Evolutionary conservation across 2,113 vertebrate genomes (phyloP), one percentile per base, ranked within the genome.

Genomic region (Lycocorax pyrrhopterus): DNA sequence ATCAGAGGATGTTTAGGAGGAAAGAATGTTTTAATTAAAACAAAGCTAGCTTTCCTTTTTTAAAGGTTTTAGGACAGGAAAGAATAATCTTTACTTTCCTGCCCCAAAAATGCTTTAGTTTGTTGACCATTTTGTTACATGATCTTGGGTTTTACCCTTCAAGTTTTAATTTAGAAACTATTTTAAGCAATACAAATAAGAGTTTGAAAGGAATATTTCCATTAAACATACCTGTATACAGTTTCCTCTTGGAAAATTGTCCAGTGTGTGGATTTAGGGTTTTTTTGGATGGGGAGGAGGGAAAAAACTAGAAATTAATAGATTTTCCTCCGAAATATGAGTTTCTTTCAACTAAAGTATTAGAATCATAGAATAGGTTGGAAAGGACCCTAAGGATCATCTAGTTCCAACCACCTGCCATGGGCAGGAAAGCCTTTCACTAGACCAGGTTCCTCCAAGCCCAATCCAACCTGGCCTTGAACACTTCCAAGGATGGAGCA

Each of bases 41-140:
- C 3, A 62, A 47, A 84, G 13, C 7, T 56, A 41, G 6, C 52
- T 52, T 52, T 59, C 39, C 7, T n/a, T 12, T 63, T 52, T 29
- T 33, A 53, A 68, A 32, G 6, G 6, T 35, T 84, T 11, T 39
- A 84, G 35, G 14, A 49, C 7, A 69, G 6, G 12, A 58, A 41
- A 77, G 16, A 82, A 74, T 66, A 84, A 16, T 59, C 16, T 60
- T 82, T 64, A 5, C 23, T 29, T 58, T 68, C 30, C 43, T 0
- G 0, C 3, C 5, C 1, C 16, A 39, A 73, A 60, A 47, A 59
- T 27, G 4, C 12, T 52, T 73, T 67, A 1, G 2, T 83, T 68
- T 68, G 2, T 46, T 72, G 18, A 26, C 10, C 1, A 16, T 52
- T 87, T 80, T 88, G 4, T 89, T 73, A 66, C 9, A 22, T 41